phyloP scores from a whole-genome alignment of 2,888 invertebrate genomes.

The Heliconius erato region DNA sequence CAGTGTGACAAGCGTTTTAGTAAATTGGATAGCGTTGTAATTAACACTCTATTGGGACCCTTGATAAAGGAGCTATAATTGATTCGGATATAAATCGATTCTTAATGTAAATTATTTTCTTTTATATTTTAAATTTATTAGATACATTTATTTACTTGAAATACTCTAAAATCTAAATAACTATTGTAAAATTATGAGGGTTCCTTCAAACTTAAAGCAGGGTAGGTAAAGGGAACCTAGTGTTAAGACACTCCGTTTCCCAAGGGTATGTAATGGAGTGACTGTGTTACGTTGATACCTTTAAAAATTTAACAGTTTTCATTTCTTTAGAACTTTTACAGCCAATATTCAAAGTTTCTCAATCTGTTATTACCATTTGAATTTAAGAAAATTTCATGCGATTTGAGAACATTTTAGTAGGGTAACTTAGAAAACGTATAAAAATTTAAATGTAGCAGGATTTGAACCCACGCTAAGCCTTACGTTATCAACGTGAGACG shows the following conservation, averaged over 20 bases:
- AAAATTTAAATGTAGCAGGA: no score
- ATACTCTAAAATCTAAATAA: no score
- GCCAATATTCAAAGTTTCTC: no score
- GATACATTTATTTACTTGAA: background rate
- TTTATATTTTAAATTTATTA: background rate
- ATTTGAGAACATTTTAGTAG: no score
- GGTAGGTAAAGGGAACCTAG: background rate
- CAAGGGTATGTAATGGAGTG: background rate
- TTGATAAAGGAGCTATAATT: constrained; percentile 25
- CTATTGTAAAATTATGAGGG: no score
- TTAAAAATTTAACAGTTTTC: no score
- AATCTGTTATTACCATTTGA: background rate
- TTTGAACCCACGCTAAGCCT: no score
- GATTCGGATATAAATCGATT: constrained; percentile 34
- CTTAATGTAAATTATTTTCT: constrained; percentile 11
- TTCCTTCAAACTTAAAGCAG: no score
- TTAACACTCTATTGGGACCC: constrained; percentile 25
- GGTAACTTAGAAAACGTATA: background rate
- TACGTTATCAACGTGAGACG: no score
- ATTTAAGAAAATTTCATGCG: background rate
- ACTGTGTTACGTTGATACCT: no score
- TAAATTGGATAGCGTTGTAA: constrained; percentile 29
- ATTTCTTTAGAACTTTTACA: no score
- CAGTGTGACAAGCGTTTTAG: constrained; percentile 22
- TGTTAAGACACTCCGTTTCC: background rate